Evolutionary conservation across 2,888 invertebrate species (phyloP).

Genomic region (Glaucopsyche alexis): DNA sequence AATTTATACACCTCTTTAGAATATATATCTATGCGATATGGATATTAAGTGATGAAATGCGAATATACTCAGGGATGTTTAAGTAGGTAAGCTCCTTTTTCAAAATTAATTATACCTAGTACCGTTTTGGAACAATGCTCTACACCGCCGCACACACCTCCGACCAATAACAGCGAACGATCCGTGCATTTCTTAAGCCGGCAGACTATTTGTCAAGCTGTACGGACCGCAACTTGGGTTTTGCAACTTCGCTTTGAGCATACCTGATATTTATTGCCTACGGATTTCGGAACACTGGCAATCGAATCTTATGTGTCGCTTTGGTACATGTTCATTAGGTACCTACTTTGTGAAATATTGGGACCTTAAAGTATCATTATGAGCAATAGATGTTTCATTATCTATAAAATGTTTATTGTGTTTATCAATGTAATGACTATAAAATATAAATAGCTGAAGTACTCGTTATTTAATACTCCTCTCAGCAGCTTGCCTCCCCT

Average conservation of each 20-base stretch:
- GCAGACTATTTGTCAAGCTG: constrained; percentile 61
- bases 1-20: background rate
- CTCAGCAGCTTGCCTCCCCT: constrained; percentile 11
- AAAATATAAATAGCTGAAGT: constrained; percentile 22
- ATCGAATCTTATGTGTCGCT: constrained; percentile 55
- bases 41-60: background rate
- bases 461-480: constrained; percentile 14
- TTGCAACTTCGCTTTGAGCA: constrained; percentile 65
- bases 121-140: constrained; percentile 11
- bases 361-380: background rate
- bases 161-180: constrained; percentile 1
- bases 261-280: constrained; percentile 68
- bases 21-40: background rate
- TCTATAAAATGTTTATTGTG: background rate
- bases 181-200: constrained; percentile 17
- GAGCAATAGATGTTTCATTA: constrained; percentile 1
- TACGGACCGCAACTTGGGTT: constrained; percentile 61
- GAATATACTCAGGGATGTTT: background rate
- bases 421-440: constrained; percentile 19
- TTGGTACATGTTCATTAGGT: constrained; percentile 38
- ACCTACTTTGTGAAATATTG: background rate
- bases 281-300: constrained; percentile 60
- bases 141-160: constrained; percentile 8
- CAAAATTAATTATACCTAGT: constrained; percentile 2
- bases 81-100: constrained; percentile 7